Conservation (phyloP, 2,888 invertebrate genomes). For the Apamea anceps region DNA sequence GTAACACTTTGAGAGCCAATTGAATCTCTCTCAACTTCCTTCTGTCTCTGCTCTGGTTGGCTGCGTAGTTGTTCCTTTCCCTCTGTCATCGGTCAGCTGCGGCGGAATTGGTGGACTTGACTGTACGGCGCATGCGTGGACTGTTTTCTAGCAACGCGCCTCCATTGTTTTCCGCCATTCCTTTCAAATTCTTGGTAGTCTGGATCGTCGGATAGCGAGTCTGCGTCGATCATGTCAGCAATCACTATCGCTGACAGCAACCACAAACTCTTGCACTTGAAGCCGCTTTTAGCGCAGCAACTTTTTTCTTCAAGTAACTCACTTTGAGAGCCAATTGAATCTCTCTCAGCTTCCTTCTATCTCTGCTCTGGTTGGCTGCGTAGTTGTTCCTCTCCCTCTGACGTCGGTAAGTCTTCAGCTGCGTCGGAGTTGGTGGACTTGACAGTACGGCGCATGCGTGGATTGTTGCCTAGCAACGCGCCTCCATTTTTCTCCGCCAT, state of each 20-base stretch:
- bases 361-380: constrained; percentile 94
- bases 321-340: constrained; percentile 97
- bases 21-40: constrained; percentile 97
- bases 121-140: no score
- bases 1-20: constrained; percentile 12
- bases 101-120: no score
- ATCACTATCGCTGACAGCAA: constrained; percentile 70
- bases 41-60: constrained; percentile 96
- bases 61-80: no score
- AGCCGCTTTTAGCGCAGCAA: no score
- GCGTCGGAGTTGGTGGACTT: no score
- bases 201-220: constrained; percentile 79
- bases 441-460: no score
- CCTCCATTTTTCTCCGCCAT: constrained; percentile 91
- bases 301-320: constrained; percentile 90
- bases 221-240: constrained; percentile 33
- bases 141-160: constrained; percentile 81
- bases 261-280: constrained; percentile 69
- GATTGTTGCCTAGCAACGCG: constrained; percentile 74
- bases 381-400: no score
- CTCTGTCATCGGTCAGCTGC: no score
- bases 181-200: constrained; percentile 93
- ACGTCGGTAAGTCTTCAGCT: no score
- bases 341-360: constrained; percentile 96
- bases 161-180: constrained; percentile 91